Conservation (phyloP, 1,140 invertebrate species). For the Panagrolaimus sp. region DNA sequence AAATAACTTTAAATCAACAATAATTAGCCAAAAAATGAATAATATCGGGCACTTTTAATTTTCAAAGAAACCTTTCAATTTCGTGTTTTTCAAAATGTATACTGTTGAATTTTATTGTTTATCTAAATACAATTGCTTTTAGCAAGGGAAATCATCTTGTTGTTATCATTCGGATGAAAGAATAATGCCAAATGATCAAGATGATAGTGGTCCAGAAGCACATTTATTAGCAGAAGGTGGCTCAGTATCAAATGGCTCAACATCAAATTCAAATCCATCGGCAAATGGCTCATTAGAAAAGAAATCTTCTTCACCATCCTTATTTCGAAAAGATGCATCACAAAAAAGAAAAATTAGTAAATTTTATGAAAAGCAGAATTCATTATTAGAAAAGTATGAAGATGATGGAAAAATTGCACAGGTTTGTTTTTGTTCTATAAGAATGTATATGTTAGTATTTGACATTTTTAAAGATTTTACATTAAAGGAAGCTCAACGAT, state of each 20-base stretch:
- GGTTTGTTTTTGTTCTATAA: neutral
- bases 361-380: constrained; percentile 9
- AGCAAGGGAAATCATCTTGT: too few relatives aligned
- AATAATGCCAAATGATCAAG: too few relatives aligned
- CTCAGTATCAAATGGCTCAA: neutral
- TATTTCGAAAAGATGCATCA: neutral
- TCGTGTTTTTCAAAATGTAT: too few relatives aligned
- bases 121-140: too few relatives aligned
- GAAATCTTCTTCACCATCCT: neutral
- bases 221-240: too few relatives aligned
- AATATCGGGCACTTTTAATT: too few relatives aligned
- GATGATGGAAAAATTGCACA: neutral
- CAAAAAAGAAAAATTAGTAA: neutral
- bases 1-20: too few relatives aligned
- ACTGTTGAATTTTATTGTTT: too few relatives aligned
- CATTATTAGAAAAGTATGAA: neutral
- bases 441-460: neutral
- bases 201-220: too few relatives aligned
- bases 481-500: neutral
- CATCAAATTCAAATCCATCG: neutral
- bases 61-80: too few relatives aligned
- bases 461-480: neutral
- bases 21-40: too few relatives aligned
- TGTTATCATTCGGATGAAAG: too few relatives aligned
- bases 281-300: neutral